phyloP scores from a whole-genome alignment of 2,888 invertebrate genomes.

The Athetis lepigone region DNA sequence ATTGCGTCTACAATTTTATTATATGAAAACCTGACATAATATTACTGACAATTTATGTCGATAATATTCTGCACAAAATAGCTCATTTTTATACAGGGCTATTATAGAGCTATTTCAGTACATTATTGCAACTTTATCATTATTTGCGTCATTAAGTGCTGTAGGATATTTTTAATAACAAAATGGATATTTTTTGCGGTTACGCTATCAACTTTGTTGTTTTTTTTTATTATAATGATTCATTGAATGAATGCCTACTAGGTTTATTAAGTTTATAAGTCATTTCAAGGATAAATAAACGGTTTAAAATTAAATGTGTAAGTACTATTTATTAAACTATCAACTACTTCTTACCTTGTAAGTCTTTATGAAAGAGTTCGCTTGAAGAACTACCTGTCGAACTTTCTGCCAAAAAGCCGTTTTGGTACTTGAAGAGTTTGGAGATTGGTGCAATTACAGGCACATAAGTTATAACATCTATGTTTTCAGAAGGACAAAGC shows the following conservation, averaged over 20 bases:
- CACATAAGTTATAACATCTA: too few species aligned
- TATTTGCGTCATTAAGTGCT: conserved; percentile 46
- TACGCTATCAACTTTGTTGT: conserved; percentile 25
- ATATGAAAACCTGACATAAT: background rate
- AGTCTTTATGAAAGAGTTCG: too few species aligned
- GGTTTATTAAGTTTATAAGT: conserved; percentile 11
- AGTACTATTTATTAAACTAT: too few species aligned
- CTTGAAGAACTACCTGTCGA: too few species aligned
- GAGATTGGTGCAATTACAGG: too few species aligned
- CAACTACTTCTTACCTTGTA: too few species aligned
- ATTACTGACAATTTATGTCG: background rate
- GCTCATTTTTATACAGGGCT: conserved; percentile 37
- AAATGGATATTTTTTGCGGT: conserved; percentile 53
- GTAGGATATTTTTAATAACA: conserved; percentile 48
- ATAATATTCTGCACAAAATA: conserved; percentile 27
- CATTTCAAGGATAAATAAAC: conserved; percentile 17
- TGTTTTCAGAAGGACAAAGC: too few species aligned
- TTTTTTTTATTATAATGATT: conserved; percentile 46
- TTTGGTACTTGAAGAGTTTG: too few species aligned
- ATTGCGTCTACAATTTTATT: conserved; percentile 18
- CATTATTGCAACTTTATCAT: conserved; percentile 40
- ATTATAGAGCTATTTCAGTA: conserved; percentile 40
- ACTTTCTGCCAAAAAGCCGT: too few species aligned
- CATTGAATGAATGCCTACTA: conserved; percentile 31
- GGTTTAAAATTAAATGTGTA: too few species aligned